A percentile compares a stretch with the other conserved stretches of the same genome.
phyloP scores from a whole-genome alignment of 1,140 invertebrate species.

The Apis laboriosa region DNA sequence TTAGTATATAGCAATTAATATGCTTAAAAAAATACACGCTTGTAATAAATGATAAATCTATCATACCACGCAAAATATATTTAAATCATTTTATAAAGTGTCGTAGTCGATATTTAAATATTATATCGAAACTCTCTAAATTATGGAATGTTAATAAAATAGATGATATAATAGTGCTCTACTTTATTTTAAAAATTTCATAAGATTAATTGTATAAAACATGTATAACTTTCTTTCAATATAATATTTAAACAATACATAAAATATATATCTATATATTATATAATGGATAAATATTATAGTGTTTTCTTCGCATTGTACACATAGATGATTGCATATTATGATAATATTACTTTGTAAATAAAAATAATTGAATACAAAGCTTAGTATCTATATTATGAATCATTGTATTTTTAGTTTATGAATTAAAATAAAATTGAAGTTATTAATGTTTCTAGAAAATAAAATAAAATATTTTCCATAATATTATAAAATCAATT shows the following conservation, averaged over 20 bases:
- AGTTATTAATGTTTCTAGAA: too few species aligned
- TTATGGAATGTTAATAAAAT: slow-evolving; percentile 2
- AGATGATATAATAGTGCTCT: slow-evolving; percentile 20
- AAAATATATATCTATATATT: neutral
- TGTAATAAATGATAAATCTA: slow-evolving; percentile 17
- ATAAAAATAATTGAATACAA: slow-evolving; percentile 42
- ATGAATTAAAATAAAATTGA: neutral
- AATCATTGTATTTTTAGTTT: neutral
- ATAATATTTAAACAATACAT: neutral
- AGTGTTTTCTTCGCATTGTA: neutral
- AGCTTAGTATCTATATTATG: neutral
- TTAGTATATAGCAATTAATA: slow-evolving; percentile 1
- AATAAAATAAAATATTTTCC: neutral
- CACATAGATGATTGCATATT: neutral
- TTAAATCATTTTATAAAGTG: slow-evolving; percentile 34
- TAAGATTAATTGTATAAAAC: slow-evolving; percentile 17
- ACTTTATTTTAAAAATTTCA: neutral
- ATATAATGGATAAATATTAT: neutral
- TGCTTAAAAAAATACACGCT: slow-evolving; percentile 23
- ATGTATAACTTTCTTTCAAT: slow-evolving; percentile 23
- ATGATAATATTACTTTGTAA: slow-evolving; percentile 40
- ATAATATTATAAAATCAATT: too few species aligned
- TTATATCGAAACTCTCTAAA: neutral
- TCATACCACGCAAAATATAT: neutral
- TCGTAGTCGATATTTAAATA: slow-evolving; percentile 11